These are phyloP conservation scores for Seriola aureovittata DNA, from an alignment of 2,113 vertebrate genomes.

Conservation along the genomic window DNA sequence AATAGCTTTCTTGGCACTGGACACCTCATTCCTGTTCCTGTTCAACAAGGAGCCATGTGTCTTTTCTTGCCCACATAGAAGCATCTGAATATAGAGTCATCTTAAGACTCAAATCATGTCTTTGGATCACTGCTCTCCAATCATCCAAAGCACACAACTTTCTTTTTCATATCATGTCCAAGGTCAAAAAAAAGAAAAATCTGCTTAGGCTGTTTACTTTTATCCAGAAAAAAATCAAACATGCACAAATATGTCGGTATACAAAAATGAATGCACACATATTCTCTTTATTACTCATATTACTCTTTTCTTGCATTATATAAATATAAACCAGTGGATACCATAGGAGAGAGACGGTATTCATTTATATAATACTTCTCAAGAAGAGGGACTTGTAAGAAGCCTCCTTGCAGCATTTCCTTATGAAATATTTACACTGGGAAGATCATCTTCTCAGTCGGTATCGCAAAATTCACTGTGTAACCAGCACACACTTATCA, in stretches of 20 bases:
- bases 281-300: neutral
- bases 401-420: conserved; percentile 31
- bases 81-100: neutral
- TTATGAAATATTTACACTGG: conserved; percentile 76
- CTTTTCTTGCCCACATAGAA: neutral
- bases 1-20: conserved; percentile 24
- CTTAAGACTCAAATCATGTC: neutral
- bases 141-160: neutral
- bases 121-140: neutral
- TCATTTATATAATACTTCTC: conserved; percentile 52
- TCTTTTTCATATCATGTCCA: neutral
- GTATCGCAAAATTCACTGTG: conserved; percentile 23
- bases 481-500: conserved; percentile 28
- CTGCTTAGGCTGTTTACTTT: conserved; percentile 29
- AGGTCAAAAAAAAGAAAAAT: conserved; percentile 8
- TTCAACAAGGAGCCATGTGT: neutral
- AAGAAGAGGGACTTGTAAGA: neutral
- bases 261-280: neutral
- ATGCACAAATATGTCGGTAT: conserved; percentile 4
- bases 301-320: neutral
- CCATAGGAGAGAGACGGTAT: conserved; percentile 11
- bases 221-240: conserved; percentile 25
- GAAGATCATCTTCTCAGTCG: conserved; percentile 46
- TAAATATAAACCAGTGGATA: neutral
- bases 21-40: neutral